Evolutionary conservation across 2,888 invertebrate genomes (phyloP), one percentile per base, ranked within the genome.

Genomic region (Agrochola litura): DNA sequence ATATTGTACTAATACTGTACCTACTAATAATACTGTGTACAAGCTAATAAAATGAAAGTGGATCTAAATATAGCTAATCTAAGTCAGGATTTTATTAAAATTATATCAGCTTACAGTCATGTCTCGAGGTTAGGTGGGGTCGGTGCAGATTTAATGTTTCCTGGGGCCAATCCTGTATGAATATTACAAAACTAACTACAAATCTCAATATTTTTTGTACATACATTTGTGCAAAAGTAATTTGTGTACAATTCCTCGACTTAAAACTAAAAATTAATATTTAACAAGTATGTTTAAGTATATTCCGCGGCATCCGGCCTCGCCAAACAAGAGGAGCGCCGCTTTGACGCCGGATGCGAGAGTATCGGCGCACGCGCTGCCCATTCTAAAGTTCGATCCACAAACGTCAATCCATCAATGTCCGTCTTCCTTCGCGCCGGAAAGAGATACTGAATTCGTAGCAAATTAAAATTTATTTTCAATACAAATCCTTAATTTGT

Each of bases 381-480:
- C 76, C 81, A 84, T 85, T 86, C 88, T 85, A 79, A 85, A 89
- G 83, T 90, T 88, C 89, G 91, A 91, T 93, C 91, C 86, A 91
- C 89, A 91, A 92, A 92, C 89, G 91, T 92, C 92, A 90, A 93
- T 94, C 93, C 89, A 92, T 93, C 92, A 93, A 92, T 89, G 91
- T 90, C 90, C 85, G 74, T 87, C 88, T 85, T 87, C 78, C 88
- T 86, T 87, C 78, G 86, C 87, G 86, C 88, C 89, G 90, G 89
- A 91, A 92, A 88, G 81, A 83, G 87, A 92, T 90, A 88, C 89
- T 73, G 81, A 82, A 83, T 88, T 85, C 71, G 77, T 81, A 84
- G 79, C 84, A 85, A 85, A 86, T 85, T 86, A 73, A 83, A 79
- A 73, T 75, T 70, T 71, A 83, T 77, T 87, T 79, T 71, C 30